Percentiles rank a stretch among this genome's conserved stretches.
phyloP scores from a whole-genome alignment of 2,888 invertebrate species.

The Cephus spinipes region DNA sequence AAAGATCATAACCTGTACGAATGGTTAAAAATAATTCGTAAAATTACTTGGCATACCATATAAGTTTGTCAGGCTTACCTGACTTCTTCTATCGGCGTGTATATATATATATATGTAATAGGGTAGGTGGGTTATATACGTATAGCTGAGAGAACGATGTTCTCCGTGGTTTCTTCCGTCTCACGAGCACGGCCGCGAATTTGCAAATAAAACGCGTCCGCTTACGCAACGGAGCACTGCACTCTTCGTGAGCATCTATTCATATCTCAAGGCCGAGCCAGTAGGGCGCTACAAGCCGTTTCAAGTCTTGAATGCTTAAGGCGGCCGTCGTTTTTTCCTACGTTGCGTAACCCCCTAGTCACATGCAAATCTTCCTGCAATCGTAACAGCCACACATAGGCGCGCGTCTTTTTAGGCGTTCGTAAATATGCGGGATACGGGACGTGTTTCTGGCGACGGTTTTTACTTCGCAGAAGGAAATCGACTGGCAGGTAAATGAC shows the following conservation, averaged over 20 bases:
- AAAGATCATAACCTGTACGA: neutral
- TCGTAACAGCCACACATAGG: neutral
- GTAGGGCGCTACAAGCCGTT: slow-evolving; percentile 24
- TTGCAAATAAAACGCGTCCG: slow-evolving; percentile 44
- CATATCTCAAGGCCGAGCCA: slow-evolving; percentile 59
- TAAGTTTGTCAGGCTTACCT: neutral
- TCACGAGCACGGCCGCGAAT: slow-evolving; percentile 14
- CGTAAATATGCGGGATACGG: neutral
- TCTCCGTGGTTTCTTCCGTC: neutral
- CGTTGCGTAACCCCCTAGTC: slow-evolving; percentile 6
- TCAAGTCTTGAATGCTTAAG: slow-evolving; percentile 1
- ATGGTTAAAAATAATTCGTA: neutral
- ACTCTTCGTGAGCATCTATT: slow-evolving; percentile 59
- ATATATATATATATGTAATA: too few relatives aligned
- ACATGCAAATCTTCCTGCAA: slow-evolving; percentile 5
- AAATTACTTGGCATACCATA: too few relatives aligned
- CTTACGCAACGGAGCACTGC: slow-evolving; percentile 63
- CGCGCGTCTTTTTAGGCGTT: neutral
- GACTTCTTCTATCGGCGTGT: too few relatives aligned
- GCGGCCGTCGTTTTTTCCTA: neutral
- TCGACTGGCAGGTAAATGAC: neutral
- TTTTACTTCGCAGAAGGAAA: neutral
- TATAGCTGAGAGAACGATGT: too few relatives aligned
- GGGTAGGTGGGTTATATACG: too few relatives aligned
- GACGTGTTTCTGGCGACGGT: neutral